Conservation (phyloP, 2,797 vertebrate species). For the Alcedo quadribrachys region DNA sequence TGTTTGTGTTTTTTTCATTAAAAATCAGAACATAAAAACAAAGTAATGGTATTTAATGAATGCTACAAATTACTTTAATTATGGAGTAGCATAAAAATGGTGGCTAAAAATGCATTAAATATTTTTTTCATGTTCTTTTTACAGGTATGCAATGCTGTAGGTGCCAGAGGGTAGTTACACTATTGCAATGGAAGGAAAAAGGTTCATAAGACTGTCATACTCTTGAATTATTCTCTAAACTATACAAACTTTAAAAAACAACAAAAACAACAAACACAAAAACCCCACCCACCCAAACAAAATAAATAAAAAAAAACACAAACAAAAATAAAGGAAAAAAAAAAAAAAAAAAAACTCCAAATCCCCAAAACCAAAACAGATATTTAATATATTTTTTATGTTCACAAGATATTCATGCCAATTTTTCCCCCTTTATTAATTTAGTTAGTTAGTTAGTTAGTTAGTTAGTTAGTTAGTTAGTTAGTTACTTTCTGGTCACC, state of each 20-base stretch:
- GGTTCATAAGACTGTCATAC: not conserved
- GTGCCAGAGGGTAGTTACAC: not conserved
- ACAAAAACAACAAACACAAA: not conserved
- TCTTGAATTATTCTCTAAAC: not conserved
- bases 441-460: too few species aligned
- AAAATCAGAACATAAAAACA: slow-evolving; percentile 33
- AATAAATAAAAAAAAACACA: not conserved
- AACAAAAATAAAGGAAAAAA: too few species aligned
- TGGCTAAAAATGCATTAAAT: slow-evolving; percentile 44
- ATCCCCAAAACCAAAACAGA: not conserved
- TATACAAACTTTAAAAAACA: not conserved
- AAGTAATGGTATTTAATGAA: slow-evolving; percentile 39
- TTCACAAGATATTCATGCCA: not conserved
- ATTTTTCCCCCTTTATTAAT: not conserved
- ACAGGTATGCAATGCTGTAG: not conserved
- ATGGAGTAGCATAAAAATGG: slow-evolving; percentile 27
- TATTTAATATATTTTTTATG: not conserved
- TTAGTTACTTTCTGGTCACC: not conserved
- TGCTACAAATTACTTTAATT: slow-evolving; percentile 65
- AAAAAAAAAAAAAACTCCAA: not conserved
- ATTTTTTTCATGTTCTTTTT: slow-evolving; percentile 26
- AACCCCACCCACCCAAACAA: too few species aligned
- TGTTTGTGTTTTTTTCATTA: not conserved
- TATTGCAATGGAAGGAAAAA: not conserved
- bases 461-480: too few species aligned